Evolutionary conservation across 2,888 invertebrate genomes (phyloP).

Genomic region (Plagiodera versicolora): DNA sequence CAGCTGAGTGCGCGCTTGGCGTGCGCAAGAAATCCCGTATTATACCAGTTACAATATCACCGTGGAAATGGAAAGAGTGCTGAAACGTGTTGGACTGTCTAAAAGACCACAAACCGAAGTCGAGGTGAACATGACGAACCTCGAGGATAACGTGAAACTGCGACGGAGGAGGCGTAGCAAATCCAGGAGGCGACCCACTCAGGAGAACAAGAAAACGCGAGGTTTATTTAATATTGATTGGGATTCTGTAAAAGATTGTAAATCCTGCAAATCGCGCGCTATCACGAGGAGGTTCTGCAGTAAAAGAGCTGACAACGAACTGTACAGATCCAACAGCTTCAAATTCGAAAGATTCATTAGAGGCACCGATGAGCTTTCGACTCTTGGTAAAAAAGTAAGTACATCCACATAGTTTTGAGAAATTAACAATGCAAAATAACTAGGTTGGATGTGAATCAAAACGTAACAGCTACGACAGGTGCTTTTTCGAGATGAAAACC

Average conservation of each 20-base stretch:
- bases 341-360: constrained; percentile 83
- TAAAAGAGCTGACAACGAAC: constrained; percentile 77
- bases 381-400: constrained; percentile 69
- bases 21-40: constrained; percentile 39
- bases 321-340: constrained; percentile 85
- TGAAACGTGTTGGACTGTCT: constrained; percentile 54
- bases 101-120: constrained; percentile 48
- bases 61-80: constrained; percentile 54
- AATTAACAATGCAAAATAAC: too few relatives aligned
- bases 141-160: constrained; percentile 41
- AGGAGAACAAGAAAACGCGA: constrained; percentile 48
- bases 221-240: constrained; percentile 58
- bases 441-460: too few relatives aligned
- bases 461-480: too few relatives aligned
- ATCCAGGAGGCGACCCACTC: constrained; percentile 45
- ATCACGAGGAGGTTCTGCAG: constrained; percentile 76
- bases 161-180: constrained; percentile 48
- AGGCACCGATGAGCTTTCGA: constrained; percentile 61
- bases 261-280: constrained; percentile 59
- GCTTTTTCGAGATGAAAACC: too few relatives aligned
- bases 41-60: constrained; percentile 45
- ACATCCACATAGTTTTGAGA: background rate
- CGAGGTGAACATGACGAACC: constrained; percentile 37
- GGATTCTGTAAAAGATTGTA: constrained; percentile 60
- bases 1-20: constrained; percentile 45